Conservation (phyloP, 2,888 invertebrate species). For the Chorisops tibialis region DNA sequence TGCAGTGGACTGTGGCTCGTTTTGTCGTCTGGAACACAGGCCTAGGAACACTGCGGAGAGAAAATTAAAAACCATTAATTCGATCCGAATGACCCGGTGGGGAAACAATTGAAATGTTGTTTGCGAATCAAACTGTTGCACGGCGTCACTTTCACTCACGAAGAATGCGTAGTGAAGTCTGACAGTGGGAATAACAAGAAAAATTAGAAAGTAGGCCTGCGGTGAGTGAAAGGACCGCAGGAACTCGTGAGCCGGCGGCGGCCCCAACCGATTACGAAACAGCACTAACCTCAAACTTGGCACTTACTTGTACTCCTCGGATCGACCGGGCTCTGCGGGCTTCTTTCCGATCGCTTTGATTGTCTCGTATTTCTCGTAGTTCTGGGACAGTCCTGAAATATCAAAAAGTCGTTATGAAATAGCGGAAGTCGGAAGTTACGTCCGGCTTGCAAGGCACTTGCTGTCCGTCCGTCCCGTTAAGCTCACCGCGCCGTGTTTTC, state of each 20-base stretch:
- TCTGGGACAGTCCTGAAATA: slow-evolving; percentile 70
- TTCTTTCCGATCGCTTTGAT: slow-evolving; percentile 69
- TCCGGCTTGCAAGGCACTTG: background rate
- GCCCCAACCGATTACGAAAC: slow-evolving; percentile 32
- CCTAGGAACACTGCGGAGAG: slow-evolving; percentile 68
- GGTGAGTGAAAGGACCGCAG: too few relatives aligned
- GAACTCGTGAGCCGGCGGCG: too few relatives aligned
- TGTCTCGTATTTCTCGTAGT: slow-evolving; percentile 74
- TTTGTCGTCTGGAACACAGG: slow-evolving; percentile 67
- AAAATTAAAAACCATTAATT: too few relatives aligned
- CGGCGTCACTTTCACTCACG: background rate
- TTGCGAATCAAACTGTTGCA: background rate
- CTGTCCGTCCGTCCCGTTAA: background rate
- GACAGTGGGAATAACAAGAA: too few relatives aligned
- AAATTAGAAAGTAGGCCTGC: too few relatives aligned
- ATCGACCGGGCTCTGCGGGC: slow-evolving; percentile 64
- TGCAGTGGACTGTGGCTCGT: slow-evolving; percentile 50
- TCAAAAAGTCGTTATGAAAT: slow-evolving; percentile 22
- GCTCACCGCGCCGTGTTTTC: slow-evolving; percentile 75
- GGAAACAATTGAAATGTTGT: too few relatives aligned
- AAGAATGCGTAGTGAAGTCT: too few relatives aligned
- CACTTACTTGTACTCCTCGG: slow-evolving; percentile 63
- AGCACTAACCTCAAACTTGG: slow-evolving; percentile 16
- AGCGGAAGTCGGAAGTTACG: background rate
- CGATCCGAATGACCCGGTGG: too few relatives aligned